Evolutionary conservation across 37 sponge, comb jelly and placozoan species (phyloP), one percentile per base, ranked within the genome.

Genomic region (Oopsacas minuta): DNA sequence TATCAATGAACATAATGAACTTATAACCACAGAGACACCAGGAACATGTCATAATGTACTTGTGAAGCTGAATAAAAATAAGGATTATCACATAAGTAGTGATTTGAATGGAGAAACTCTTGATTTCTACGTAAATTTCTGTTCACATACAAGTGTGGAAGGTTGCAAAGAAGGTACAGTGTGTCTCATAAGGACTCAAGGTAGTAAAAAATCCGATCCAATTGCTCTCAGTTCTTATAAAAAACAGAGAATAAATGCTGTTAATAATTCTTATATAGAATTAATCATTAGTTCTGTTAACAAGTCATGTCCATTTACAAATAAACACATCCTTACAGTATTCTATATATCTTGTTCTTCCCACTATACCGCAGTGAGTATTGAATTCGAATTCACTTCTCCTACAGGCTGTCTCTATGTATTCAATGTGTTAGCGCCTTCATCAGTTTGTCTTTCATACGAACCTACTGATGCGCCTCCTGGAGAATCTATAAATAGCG

Each of bases 401-500:
- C 75, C 75, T 3, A n/a, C 75, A 25, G 75, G 75, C 30, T 61
- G 75, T 61, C 75, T 61, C 75, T 61, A 61, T n/a, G 75, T 34
- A 61, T 61, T 61, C 75, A 25, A 5, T 25, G 75, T 61, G 75
- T 12, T 3, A 34, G 75, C 75, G 5, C 75, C 75, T 3, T 5
- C 7, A 3, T 61, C 75, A 5, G 75, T 61, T n/a, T 61, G 75
- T 61, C 30, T n/a, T 3, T 61, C 75, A 3, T 61, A 61, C 28
- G 75, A 61, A 34, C 75, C 75, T 3, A 61, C 75, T 61, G 75
- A 61, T 61, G 75, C 75, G 22, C 20, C 75, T 61, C 75, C 22
- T 25, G 75, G 75, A 61, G 75, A n/a, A 20, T 7, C 1, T 5
- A 25, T 12, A 34, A 61, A n/a, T 61, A 25, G 28, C 75, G 22